These are phyloP conservation scores for Tetrapedia diversipes DNA, from an alignment of 2,888 invertebrate species.

Conservation along the genomic window DNA sequence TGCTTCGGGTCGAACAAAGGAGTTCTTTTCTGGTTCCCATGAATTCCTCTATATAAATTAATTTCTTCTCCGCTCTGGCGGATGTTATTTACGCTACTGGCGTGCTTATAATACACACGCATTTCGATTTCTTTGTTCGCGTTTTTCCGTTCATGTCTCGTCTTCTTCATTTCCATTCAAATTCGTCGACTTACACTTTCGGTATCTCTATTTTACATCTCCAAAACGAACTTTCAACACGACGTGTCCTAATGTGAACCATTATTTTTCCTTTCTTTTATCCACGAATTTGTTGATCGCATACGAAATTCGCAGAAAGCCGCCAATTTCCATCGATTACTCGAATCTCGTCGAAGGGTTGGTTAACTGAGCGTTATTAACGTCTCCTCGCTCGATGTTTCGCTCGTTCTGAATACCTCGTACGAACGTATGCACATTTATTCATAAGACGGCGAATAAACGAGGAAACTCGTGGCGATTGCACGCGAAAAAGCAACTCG, in stretches of 20 bases:
- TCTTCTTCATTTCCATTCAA: neutral
- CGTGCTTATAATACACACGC: too few relatives aligned
- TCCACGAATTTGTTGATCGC: too few relatives aligned
- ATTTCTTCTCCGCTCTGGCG: too few relatives aligned
- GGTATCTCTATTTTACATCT: neutral
- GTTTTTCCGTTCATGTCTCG: too few relatives aligned
- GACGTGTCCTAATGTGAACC: too few relatives aligned
- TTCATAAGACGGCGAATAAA: conserved; percentile 6
- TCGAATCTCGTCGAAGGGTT: neutral
- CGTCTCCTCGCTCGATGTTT: neutral
- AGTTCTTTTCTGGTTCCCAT: too few relatives aligned
- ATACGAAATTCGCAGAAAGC: too few relatives aligned
- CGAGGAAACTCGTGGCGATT: neutral
- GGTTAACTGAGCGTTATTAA: conserved; percentile 16
- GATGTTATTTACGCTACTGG: too few relatives aligned
- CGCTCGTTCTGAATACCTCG: neutral
- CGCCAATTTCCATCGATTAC: neutral
- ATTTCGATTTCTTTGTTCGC: neutral
- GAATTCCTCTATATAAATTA: too few relatives aligned
- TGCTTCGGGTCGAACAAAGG: neutral
- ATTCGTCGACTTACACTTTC: neutral
- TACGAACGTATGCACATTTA: conserved; percentile 23
- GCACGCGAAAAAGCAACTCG: conserved; percentile 21
- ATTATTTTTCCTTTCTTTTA: too few relatives aligned
- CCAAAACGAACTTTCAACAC: neutral